Evolutionary conservation across 2,113 vertebrate species (phyloP), one percentile per base, ranked within the genome.

Genomic region (Alosa alosa): DNA sequence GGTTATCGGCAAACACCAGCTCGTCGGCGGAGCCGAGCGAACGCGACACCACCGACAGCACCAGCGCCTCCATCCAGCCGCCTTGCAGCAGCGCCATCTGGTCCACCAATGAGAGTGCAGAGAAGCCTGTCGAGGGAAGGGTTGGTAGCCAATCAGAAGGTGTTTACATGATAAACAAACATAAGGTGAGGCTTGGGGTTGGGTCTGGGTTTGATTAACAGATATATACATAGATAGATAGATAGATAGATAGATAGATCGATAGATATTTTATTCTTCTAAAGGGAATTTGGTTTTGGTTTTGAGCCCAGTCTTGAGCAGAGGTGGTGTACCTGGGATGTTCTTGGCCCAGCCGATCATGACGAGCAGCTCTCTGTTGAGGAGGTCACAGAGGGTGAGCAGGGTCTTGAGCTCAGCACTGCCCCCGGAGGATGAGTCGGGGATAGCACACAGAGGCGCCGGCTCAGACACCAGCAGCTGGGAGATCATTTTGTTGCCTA

Each of bases 331-430:
- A 96, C 95, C 95, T 94, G 95, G 95, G 31, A 96, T 94, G 89
- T 94, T 93, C 87, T 96, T 96, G 47, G 94, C 93, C 95, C 95
- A 96, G 89, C 94, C 92, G 57, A 96, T 95, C 92, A 95, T 91
- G 25, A 96, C 84, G 64, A 96, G 92, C 55, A 96, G 92, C 84
- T 96, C 93, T 1, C 95, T 89, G 90, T 96, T 95, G 82, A 95
- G 90, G 17, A 96, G 95, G 91, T 96, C 95, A 87, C 95, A 95
- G 25, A 96, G 90, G 81, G 95, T 95, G 88, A 95, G 89, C 81
- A 96, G 91, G 1, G 91, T 92, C 84, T 87, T 88, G 82, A 95
- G 90, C 91, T 94, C 93, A 13, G 72, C 36, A 84, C 89, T 82
- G 81, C 95, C 94, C 78, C 88, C 89, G 75, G 92, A 90, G 3